These are phyloP conservation scores for Lordiphosa andalusiaca DNA, from an alignment of 2,888 invertebrate species.

Conservation along the genomic window DNA sequence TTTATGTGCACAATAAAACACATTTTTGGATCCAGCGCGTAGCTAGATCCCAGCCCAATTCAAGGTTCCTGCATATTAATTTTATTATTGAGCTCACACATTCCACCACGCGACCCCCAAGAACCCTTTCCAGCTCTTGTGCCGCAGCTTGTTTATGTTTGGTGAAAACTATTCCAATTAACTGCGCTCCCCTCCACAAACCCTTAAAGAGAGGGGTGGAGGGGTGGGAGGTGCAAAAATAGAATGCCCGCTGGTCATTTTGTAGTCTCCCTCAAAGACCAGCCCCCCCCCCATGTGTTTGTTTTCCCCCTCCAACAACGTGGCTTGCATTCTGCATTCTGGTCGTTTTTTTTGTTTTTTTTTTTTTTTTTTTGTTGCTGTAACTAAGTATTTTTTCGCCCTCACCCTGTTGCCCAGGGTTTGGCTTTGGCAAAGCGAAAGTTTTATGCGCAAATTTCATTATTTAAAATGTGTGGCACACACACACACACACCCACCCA, in stretches of 20 bases:
- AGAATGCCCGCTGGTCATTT: conserved; percentile 15
- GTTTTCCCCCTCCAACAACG: conserved; percentile 10
- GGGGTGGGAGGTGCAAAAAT: background rate
- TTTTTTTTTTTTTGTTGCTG: background rate
- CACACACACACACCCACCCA: background rate
- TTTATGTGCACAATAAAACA: conserved; percentile 39
- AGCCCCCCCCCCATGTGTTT: background rate
- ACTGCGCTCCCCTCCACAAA: conserved; percentile 5
- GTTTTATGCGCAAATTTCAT: conserved; percentile 12
- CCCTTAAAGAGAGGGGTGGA: background rate
- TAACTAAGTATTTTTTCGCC: conserved; percentile 2
- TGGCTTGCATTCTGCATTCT: background rate
- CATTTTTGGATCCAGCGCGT: conserved; percentile 15
- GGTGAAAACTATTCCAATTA: conserved; percentile 22
- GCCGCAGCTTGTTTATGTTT: conserved; percentile 12
- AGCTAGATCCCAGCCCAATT: background rate
- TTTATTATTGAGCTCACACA: conserved; percentile 14
- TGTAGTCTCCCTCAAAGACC: background rate
- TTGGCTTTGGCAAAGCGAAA: conserved; percentile 12
- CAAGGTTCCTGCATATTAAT: conserved; percentile 8
- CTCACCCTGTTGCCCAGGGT: conserved; percentile 1
- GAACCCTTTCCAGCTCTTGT: background rate
- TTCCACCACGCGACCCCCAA: background rate
- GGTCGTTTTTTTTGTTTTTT: no score
- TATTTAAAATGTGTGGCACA: conserved; percentile 15